Base-by-base conservation (phyloP, 2,113 vertebrate species). In the Halichoeres trimaculatus region DNA sequence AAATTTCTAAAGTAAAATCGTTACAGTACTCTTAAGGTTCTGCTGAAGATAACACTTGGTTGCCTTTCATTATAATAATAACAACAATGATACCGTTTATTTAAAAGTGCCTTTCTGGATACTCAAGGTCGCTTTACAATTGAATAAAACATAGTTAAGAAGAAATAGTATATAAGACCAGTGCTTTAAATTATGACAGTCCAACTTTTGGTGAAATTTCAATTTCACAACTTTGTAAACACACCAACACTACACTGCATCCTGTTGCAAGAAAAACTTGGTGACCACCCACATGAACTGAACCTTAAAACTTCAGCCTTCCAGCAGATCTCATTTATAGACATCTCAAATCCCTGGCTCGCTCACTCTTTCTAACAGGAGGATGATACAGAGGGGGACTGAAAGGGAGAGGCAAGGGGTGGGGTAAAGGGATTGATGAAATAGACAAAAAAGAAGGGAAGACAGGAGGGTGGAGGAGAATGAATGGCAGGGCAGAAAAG, bases 401-500 rank as follows among this genome's bases (percentile, higher is more conserved):
- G 56, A 45, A 53, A 59, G 59, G 51, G 61, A 40, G 61, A 63
- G 40, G 59, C 67, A 41, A 57, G 43, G 45, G 73, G 59, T 43
- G 85, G 80, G 41, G 73, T 64, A 71, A 72, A 80, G 51, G 67
- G 70, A 56, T 70, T 67, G 65, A 76, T 65, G 43, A 71, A 78
- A 70, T 22, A 86, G 74, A 81, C 81, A 82, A 82, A 85, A 71
- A n/a, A 70, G 45, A 45, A 12, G 50, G 38, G 41, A 53, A 59
- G 50, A 68, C 45, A 56, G 58, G 56, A 68, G 60, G 76, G 48
- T n/a, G 30, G 22, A 60, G 67, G 48, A 58, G 56, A 80, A 69
- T 72, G 78, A 87, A 85, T 73, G 56, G 70, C 70, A 70, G 34
- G 58, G 51, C 64, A 47, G 36, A 75, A 51, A 62, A 48, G 57